phyloP scores from a whole-genome alignment of 2,797 vertebrate species.

The Glyptemys insculpta region DNA sequence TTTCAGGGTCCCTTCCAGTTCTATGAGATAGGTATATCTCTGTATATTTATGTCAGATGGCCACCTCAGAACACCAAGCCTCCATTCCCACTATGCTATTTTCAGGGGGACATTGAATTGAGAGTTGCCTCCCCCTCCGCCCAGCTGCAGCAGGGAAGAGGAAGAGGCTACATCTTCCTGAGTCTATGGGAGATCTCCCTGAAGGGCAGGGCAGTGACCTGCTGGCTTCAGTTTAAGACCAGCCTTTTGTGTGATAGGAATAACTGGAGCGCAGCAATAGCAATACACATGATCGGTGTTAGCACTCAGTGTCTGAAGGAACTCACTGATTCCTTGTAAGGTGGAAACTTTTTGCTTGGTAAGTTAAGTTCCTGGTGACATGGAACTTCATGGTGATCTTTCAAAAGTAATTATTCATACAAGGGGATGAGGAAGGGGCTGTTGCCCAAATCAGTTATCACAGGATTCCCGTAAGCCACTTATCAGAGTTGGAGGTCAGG shows the following conservation, averaged over 20 bases:
- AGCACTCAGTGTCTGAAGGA: not conserved
- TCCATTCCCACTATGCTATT: not conserved
- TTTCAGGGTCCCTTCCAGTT: too few species aligned
- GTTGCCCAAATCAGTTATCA: not conserved
- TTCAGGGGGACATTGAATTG: not conserved
- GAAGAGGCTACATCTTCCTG: not conserved
- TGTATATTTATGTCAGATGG: not conserved
- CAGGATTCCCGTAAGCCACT: not conserved
- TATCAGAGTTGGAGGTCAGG: too few species aligned
- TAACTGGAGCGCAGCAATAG: not conserved
- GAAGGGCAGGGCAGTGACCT: not conserved
- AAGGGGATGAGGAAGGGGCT: not conserved
- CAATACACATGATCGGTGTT: not conserved
- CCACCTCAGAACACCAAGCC: not conserved
- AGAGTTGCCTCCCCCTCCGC: not conserved
- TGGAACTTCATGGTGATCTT: not conserved
- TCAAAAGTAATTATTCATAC: not conserved
- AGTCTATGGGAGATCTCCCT: not conserved
- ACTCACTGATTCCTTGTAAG: not conserved
- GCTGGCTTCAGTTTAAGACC: not conserved
- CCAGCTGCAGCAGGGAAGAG: not conserved
- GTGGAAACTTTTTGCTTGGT: not conserved
- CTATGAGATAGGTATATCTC: too few species aligned
- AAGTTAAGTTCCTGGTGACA: not conserved
- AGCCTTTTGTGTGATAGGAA: not conserved